phyloP scores from a whole-genome alignment of 1,140 invertebrate genomes.

The Sminthurides bifidus region DNA sequence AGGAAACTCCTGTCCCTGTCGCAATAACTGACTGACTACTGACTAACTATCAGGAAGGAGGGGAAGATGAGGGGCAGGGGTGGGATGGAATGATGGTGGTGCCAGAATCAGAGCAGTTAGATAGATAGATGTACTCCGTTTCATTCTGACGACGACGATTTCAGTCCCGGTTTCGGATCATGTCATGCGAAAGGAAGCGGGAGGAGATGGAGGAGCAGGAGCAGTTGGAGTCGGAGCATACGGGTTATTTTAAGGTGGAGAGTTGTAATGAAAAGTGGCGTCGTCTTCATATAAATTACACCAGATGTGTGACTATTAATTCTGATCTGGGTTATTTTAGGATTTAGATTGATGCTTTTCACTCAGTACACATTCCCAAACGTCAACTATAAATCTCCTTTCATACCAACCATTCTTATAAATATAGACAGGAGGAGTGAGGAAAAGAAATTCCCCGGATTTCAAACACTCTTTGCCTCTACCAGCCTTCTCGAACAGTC shows the following conservation, averaged over 20 bases:
- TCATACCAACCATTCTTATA: conserved; percentile 13
- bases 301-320: conserved; percentile 32
- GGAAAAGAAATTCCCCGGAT: not conserved
- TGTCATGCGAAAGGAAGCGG: conserved; percentile 12
- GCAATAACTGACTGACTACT: no score
- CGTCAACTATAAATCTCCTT: conserved; percentile 13
- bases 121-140: no score
- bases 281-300: conserved; percentile 31
- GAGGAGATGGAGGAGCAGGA: no score
- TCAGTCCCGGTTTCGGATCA: no score
- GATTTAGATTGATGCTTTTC: conserved; percentile 32
- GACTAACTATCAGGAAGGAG: no score
- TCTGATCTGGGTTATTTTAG: conserved; percentile 31
- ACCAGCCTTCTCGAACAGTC: not conserved
- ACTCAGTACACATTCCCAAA: conserved; percentile 22
- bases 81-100: no score
- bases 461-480: not conserved
- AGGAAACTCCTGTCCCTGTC: no score
- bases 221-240: no score
- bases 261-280: conserved; percentile 30
- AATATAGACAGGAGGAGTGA: not conserved
- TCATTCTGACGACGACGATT: no score
- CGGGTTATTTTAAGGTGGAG: conserved; percentile 26
- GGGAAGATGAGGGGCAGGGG: no score
- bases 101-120: no score